phyloP scores from a whole-genome alignment of 2,797 vertebrate species.

The Acanthis flammea region DNA sequence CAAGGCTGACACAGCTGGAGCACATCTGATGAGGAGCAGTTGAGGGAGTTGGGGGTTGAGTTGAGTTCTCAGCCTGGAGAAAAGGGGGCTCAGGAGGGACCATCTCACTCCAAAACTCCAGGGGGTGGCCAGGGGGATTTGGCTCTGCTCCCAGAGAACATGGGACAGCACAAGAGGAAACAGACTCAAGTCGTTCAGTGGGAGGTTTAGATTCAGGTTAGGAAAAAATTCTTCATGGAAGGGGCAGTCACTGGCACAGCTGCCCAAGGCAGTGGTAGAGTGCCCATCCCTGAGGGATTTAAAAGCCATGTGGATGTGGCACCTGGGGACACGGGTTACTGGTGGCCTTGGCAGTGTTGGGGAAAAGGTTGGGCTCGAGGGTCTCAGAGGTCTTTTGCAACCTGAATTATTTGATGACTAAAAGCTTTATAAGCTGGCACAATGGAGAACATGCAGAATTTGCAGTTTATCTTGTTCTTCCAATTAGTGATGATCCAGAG shows the following conservation, averaged over 20 bases:
- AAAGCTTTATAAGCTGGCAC: not conserved
- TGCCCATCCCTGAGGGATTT: not conserved
- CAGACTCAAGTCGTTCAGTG: rapidly evolving
- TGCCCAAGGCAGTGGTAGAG: not conserved
- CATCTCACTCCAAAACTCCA: rapidly evolving
- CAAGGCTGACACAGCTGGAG: not conserved
- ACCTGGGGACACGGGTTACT: rapidly evolving
- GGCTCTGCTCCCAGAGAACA: not conserved
- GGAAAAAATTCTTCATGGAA: not conserved
- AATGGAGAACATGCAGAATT: not conserved
- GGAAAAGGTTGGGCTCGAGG: not conserved
- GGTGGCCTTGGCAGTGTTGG: not conserved
- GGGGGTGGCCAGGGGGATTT: rapidly evolving
- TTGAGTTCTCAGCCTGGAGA: not conserved
- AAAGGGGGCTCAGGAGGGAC: not conserved
- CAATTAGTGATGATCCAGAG: not conserved
- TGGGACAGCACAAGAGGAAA: not conserved
- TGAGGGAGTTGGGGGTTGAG: not conserved
- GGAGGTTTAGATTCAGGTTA: not conserved
- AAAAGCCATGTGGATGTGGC: not conserved
- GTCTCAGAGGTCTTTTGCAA: not conserved
- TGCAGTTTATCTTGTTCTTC: not conserved
- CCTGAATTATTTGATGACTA: not conserved
- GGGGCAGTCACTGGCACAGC: not conserved
- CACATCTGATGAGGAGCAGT: not conserved